Conservation (phyloP, 2,797 vertebrate species). For the Syngnathus rostellatus region DNA sequence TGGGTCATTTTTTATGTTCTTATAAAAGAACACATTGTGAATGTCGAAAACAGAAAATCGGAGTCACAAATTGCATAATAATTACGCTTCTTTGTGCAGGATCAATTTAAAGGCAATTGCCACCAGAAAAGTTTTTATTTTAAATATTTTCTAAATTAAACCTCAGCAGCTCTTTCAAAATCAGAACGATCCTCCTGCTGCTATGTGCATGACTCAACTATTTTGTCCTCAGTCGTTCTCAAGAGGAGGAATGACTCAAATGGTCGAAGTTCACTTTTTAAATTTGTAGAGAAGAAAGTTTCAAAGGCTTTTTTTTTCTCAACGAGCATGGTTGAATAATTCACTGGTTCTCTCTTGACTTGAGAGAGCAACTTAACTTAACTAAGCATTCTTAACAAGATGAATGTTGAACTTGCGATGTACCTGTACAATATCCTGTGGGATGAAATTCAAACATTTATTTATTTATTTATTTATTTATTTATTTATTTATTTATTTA, state of each 20-base stretch:
- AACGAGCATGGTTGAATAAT: not conserved
- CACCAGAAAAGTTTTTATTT: not conserved
- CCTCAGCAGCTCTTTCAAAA: not conserved
- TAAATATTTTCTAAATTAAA: not conserved
- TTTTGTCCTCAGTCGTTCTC: not conserved
- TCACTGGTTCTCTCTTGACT: not conserved
- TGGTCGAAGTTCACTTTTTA: not conserved
- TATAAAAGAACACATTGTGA: too few species aligned
- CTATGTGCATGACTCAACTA: slow-evolving; percentile 4
- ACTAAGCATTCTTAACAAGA: not conserved
- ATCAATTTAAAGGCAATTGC: not conserved
- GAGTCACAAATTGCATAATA: not conserved
- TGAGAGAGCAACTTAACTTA: not conserved
- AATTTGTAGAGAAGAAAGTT: not conserved
- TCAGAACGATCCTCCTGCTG: slow-evolving; percentile 1
- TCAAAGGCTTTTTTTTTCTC: not conserved
- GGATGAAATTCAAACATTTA: not conserved
- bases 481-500: too few species aligned
- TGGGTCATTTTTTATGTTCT: not conserved
- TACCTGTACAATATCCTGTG: not conserved
- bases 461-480: not conserved
- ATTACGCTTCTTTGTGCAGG: not conserved
- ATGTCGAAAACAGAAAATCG: not conserved
- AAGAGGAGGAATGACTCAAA: not conserved
- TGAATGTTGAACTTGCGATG: not conserved